These are phyloP conservation scores for Eulemur macaco DNA, from an alignment of 2,113 vertebrate species.

Conservation along the genomic window DNA sequence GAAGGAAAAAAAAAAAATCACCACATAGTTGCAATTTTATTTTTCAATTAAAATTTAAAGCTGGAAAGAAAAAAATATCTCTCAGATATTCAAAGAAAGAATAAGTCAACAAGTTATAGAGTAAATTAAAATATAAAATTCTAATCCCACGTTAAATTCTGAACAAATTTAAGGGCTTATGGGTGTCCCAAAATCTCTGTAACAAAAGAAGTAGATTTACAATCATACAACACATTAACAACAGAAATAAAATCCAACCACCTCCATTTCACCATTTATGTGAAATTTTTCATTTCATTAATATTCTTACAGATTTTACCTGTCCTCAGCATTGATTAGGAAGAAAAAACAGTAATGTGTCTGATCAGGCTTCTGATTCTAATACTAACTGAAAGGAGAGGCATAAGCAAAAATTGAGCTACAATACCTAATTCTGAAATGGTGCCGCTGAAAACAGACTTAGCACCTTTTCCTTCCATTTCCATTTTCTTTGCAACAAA, in stretches of 20 bases:
- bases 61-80: conserved; percentile 13
- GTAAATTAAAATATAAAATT: neutral
- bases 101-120: neutral
- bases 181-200: neutral
- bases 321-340: conserved; percentile 1
- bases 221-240: neutral
- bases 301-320: neutral
- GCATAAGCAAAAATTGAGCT: neutral
- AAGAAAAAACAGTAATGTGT: neutral
- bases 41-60: conserved; percentile 52
- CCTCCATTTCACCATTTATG: neutral
- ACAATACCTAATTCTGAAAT: neutral
- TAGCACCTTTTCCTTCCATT: conserved; percentile 36
- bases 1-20: no score
- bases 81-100: neutral
- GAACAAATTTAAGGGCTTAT: neutral
- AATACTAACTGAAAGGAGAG: neutral
- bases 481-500: conserved; percentile 66
- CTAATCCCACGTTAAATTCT: neutral
- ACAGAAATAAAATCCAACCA: conserved; percentile 44
- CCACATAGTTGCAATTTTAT: conserved; percentile 8
- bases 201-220: neutral
- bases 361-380: neutral
- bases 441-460: neutral
- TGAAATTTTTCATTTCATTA: conserved; percentile 44